Evolutionary conservation across 2,797 vertebrate genomes (phyloP), one percentile per base, ranked within the genome.

Genomic region (Capromys pilorides): DNA sequence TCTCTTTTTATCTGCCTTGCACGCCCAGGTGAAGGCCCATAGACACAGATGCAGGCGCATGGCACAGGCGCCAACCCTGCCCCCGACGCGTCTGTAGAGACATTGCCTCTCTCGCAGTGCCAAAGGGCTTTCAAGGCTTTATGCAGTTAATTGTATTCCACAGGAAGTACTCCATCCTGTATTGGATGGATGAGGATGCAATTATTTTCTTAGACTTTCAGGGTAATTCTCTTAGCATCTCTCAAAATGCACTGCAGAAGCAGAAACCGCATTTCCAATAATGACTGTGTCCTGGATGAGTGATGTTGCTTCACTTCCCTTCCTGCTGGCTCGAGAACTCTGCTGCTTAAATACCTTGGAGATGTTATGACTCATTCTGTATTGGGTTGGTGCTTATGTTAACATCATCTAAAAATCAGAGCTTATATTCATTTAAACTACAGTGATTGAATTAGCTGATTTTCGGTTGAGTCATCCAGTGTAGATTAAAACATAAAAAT

Each of bases 381-480:
- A 54, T 82, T 95, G 45, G 61, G 77, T 91, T 79, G 84, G 61
- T 95, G 84, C 95, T 96, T 96, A 95, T 95, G 82, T 91, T 64
- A 91, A 91, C 93, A 96, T 82, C 91, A 84, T 93, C 87, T 83
- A 49, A 31, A 97, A 97, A 96, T 96, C 96, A 96, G 95, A 96
- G 91, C 21, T 49, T 64, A 89, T 89, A 95, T 91, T 97, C 95
- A 95, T 89, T 96, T 86, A 89, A 96, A 91, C 80, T 11, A 9
- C 61, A 86, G 95, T 81, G 84, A 97, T 90, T 95, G 89, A 96
- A 96, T 95, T 96, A 97, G 95, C 73, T 96, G 93, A 87, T 89
- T 95, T 93, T 88, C 86, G 81, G 93, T 88, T 94, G 95, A 95
- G 61, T 95, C 84, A 96, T 75, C 26, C 57, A 54, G 39, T 28